These are phyloP conservation scores for Apodemia duryi DNA, from an alignment of 2,888 invertebrate genomes.

Conservation along the genomic window DNA sequence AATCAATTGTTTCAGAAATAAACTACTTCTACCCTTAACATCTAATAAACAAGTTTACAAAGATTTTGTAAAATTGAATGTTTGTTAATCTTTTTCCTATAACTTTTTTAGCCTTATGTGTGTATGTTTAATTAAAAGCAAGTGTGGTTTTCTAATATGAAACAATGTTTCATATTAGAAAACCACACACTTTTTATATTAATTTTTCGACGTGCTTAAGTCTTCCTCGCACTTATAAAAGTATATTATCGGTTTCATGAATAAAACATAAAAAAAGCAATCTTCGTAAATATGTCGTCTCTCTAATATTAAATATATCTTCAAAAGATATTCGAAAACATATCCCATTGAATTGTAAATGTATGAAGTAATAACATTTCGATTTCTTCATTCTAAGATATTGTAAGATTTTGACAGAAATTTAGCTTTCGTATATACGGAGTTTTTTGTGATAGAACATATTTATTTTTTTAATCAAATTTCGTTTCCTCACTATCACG, in stretches of 20 bases:
- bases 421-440: background rate
- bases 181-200: background rate
- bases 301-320: constrained; percentile 6
- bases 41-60: no score
- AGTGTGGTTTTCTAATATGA: no score
- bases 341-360: constrained; percentile 13
- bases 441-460: background rate
- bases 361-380: constrained; percentile 11
- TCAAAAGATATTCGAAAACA: constrained; percentile 13
- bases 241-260: constrained; percentile 3
- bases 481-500: background rate
- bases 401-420: background rate
- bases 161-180: no score
- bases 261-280: constrained; percentile 14
- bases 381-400: constrained; percentile 10
- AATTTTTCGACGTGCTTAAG: background rate
- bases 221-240: background rate
- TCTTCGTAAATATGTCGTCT: constrained; percentile 15
- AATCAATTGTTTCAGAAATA: no score
- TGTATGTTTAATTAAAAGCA: no score
- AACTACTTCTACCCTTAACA: no score
- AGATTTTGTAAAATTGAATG: no score
- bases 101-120: no score
- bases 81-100: no score
- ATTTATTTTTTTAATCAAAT: background rate